Base-by-base conservation (phyloP, 2,888 invertebrate genomes). In the Slavum lentiscoides region DNA sequence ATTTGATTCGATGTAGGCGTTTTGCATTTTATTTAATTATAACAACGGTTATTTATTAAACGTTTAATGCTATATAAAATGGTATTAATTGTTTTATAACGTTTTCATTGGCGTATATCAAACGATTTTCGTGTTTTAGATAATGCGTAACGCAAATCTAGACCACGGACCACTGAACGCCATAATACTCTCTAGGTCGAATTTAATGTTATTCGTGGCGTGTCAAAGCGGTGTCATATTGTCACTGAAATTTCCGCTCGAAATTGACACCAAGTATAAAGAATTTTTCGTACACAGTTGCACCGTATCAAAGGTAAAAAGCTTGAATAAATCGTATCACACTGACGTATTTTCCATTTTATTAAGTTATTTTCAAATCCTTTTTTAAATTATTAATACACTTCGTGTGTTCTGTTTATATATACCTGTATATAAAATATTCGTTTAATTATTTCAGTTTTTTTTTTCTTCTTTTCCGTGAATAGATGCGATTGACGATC, bases 221-320 rank as follows among this genome's bases (percentile, higher is more conserved):
- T 94, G 93, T 8, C 90, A 91, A 19, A 88, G 89, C 83, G 97
- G 97, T 1, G 89, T 90, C 0, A 89, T 97, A 39, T 91, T 92
- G 81, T 91, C 93, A 5, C 89, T 96, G 9, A 93, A 93, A 85
- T 88, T 93, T 83, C 94, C 95, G 0, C 86, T 95, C 17, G 88
- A 92, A 83, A 21, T 21, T 11, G 91, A 89, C 59, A 88, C 89
- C 1, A 90, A 90, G 64, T 88, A 85, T 84, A 83, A 85, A 15
- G 89, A 89, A 73, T 89, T 88, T 84, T 86, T 86, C 76, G 88
- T 91, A 82, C 92, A 92, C 82, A 87, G 86, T 62, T 62, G 53
- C 39, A 53, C 53, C 0, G 58, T 83, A 4, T 72, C 70, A 23
- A 43, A 83, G 23, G 74, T 77, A 66, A 9, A 17, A 39, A 6